Base-by-base conservation (phyloP, 1,140 invertebrate species). In the Agrilus planipennis region DNA sequence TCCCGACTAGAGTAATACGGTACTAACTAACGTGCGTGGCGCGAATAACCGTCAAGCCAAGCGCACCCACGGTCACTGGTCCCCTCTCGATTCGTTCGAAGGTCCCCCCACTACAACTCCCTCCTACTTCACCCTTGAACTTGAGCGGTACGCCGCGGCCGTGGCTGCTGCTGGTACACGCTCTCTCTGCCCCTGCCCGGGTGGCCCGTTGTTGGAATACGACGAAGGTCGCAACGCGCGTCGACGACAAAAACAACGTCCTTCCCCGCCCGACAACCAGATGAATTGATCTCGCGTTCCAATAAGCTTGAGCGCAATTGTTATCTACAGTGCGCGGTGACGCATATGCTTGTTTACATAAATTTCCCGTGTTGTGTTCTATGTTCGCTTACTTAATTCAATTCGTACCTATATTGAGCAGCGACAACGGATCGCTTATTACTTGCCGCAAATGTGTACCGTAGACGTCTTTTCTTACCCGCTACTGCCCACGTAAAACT, bases 61-160 rank as follows among this genome's bases (percentile, higher is more conserved):
- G n/a, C 51, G 58, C 61, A 65, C 38, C 47, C 46, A 39, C 44
- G 44, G 41, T 50, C 42, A 42, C 35, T 19, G 38, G 38, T 37
- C 51, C 49, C 46, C 44, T 45, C 47, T 64, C 64, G 63, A 62
- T 69, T n/a, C n/a, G n/a, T n/a, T n/a, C n/a, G n/a, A n/a, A n/a
- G n/a, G n/a, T 68, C 61, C 59, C 44, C 32, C 52, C 38, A 41
- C 40, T 28, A 36, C 34, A 30, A 34, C 19, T 45, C 53, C 53
- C 55, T 67, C 54, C 58, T 52, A 52, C 52, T 47, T 51, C 55
- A 54, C 55, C 75, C 77, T 79, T 79, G 76, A 79, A 80, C 76
- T 79, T 80, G 76, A 71, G 65, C 64, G 62, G 67, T 57, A 61
- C 64, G 62, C 59, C 57, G 44, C 40, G 30, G 42, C 31, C 39